phyloP scores from a whole-genome alignment of 2,113 vertebrate genomes.

The Erpornis zantholeuca region DNA sequence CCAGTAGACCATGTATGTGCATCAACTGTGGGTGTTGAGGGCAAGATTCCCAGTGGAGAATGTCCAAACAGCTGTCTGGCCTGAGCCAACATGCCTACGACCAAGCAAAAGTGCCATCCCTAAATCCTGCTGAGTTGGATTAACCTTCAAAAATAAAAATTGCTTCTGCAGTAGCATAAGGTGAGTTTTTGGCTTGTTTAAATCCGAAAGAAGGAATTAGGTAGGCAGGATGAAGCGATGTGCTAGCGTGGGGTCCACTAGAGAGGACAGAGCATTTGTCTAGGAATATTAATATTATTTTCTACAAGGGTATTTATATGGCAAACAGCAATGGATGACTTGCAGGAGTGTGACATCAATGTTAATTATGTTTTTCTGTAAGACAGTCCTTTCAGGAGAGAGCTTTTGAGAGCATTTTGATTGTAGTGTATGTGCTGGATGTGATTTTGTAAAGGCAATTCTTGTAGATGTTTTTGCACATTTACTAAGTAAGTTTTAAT shows the following conservation, averaged over 20 bases:
- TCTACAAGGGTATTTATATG: neutral
- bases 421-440: neutral
- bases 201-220: conserved; percentile 44
- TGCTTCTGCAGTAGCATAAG: conserved; percentile 78
- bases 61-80: conserved; percentile 86
- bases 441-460: neutral
- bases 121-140: conserved; percentile 84
- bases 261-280: neutral
- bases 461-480: neutral
- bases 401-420: neutral
- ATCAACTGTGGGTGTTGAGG: conserved; percentile 84
- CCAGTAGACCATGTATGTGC: conserved; percentile 86
- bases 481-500: neutral
- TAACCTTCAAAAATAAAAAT: conserved; percentile 82
- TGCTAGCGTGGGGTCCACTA: neutral
- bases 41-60: conserved; percentile 83
- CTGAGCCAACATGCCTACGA: conserved; percentile 81
- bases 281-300: conserved; percentile 14
- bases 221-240: conserved; percentile 16
- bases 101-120: conserved; percentile 81
- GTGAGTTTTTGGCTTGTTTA: conserved; percentile 72
- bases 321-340: conserved; percentile 45
- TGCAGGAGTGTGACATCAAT: conserved; percentile 43
- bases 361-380: conserved; percentile 35
- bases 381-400: neutral